Evolutionary conservation across 2,113 vertebrate species (phyloP).

Genomic region (Poecile atricapillus): DNA sequence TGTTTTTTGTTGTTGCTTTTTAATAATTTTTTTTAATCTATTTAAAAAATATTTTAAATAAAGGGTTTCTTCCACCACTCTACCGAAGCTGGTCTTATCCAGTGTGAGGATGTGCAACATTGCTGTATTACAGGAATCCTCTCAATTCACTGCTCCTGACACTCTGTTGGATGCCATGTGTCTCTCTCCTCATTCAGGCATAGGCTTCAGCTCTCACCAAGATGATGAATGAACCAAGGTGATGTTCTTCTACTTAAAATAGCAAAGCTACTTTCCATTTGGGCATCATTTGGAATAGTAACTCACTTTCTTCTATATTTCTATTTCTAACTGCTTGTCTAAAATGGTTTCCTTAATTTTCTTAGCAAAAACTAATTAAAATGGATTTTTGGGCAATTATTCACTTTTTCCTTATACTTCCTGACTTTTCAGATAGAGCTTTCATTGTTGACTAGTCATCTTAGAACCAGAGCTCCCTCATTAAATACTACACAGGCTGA

Average conservation of each 20-base stretch:
- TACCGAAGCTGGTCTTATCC: not conserved
- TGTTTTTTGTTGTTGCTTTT: not conserved
- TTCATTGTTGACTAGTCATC: not conserved
- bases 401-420: not conserved
- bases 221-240: not conserved
- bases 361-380: not conserved
- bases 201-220: not conserved
- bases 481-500: not conserved
- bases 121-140: not conserved
- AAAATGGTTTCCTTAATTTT: not conserved
- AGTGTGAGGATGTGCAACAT: not conserved
- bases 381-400: not conserved
- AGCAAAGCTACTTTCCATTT: not conserved
- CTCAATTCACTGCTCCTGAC: not conserved
- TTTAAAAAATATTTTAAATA: not conserved
- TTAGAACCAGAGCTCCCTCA: not conserved
- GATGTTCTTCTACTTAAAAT: not conserved
- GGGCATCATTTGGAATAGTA: not conserved
- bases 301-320: not conserved
- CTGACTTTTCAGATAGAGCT: constrained; percentile 13
- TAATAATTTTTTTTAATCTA: not conserved
- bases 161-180: not conserved
- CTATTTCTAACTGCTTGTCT: not conserved
- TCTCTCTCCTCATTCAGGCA: not conserved
- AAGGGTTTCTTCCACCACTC: not conserved